Evolutionary conservation across 2,113 vertebrate species (phyloP), one percentile per base, ranked within the genome.

Genomic region (Mesembrinibis cayennensis): DNA sequence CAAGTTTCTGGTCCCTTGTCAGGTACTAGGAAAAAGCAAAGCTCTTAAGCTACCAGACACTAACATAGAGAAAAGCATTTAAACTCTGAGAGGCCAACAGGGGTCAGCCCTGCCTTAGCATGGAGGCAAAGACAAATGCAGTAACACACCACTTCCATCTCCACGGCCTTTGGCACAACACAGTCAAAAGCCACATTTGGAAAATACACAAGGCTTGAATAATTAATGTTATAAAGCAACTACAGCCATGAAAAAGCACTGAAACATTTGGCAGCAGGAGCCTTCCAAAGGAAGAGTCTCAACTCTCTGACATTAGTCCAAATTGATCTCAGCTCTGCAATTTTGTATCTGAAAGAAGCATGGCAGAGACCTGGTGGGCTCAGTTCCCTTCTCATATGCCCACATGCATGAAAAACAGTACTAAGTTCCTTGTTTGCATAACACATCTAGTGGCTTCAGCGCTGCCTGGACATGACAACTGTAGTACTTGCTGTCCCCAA

Each of bases 31-130:
- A 49, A 74, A 89, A 79, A 87, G 27, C n/a, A 89, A 79, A 96
- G 21, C 47, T 80, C 56, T 38, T 21, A 63, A 76, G 22, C 36
- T 89, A 38, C 56, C 73, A 56, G 53, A 53, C 34, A 16, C 23
- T 4, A 44, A 26, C 19, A 50, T 13, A 27, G 26, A 56, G 52
- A 87, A 79, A 61, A 69, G 21, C 49, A 70, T 47, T 50, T 53
- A 77, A 91, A 78, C 36, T 30, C 72, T 4, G 4, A 82, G 87
- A 91, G 70, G 67, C 91, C 95, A 93, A 91, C 71, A 95, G 89
- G 45, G 91, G 87, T 94, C 94, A 97, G 91, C 50, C 91, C 93
- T 94, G 74, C 85, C 67, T 63, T 47, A 90, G 61, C 44, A 58
- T 1, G 0, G n/a, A 59, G 80, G 34, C 23, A 52, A 70, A 53